Evolutionary conservation across 2,113 vertebrate species (phyloP).

Genomic region (Anhinga anhinga): DNA sequence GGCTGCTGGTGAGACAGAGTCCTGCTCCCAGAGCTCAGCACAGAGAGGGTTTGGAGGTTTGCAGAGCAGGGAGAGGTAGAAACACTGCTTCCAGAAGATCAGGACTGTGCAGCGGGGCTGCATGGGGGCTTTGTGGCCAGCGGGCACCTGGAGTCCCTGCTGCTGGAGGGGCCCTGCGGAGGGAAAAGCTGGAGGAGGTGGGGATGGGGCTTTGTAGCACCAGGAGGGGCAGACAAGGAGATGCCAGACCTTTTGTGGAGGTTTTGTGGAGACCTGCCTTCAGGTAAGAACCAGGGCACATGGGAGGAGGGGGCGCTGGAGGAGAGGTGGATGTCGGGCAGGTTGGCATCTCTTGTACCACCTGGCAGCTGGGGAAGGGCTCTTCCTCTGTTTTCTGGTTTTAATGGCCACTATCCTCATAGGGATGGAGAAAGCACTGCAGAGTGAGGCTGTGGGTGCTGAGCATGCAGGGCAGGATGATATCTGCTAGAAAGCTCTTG

Average conservation of each 20-base stretch:
- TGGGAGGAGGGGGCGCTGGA: neutral
- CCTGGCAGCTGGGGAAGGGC: neutral
- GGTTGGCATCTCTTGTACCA: neutral
- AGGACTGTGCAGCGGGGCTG: fast-evolving
- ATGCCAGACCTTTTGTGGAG: neutral
- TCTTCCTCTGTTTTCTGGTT: neutral
- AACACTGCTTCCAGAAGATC: neutral
- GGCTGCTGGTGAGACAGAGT: neutral
- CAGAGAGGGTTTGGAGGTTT: neutral
- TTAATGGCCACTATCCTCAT: fast-evolving
- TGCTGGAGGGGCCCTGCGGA: neutral
- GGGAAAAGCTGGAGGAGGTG: neutral
- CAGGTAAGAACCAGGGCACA: fast-evolving
- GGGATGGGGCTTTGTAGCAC: fast-evolving
- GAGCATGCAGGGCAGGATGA: neutral
- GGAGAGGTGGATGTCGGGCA: neutral
- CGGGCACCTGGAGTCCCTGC: neutral
- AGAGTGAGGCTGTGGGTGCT: neutral
- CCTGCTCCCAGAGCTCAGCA: fast-evolving
- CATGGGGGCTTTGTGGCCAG: neutral
- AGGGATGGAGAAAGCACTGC: neutral
- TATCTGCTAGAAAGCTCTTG: fast-evolving
- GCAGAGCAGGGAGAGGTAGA: too few species aligned
- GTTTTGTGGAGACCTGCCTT: neutral
- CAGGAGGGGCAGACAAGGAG: neutral